phyloP scores from a whole-genome alignment of 2,888 invertebrate genomes.

The Lasioglossum pauxillum region DNA sequence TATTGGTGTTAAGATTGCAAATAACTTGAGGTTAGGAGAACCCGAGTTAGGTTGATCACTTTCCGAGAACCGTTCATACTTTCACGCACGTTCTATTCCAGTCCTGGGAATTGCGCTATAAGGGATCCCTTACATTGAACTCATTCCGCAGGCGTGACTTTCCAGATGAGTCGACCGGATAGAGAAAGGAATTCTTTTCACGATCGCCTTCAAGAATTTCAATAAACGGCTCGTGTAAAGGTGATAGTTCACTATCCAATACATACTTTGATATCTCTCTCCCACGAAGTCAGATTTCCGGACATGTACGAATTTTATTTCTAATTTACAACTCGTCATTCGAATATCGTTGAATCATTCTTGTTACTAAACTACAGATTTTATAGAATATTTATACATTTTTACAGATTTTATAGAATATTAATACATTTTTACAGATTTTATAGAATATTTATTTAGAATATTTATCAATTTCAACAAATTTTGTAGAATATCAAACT shows the following conservation, averaged over 20 bases:
- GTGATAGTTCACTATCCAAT: constrained; percentile 60
- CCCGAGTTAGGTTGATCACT: constrained; percentile 20
- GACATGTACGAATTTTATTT: constrained; percentile 1
- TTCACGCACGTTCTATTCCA: constrained; percentile 42
- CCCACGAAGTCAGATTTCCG: constrained; percentile 10
- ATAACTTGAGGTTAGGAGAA: constrained; percentile 13
- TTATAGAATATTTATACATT: too few relatives aligned
- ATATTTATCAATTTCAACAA: too few relatives aligned
- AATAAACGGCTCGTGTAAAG: constrained; percentile 64
- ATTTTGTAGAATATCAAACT: neutral
- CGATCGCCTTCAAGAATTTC: constrained; percentile 67
- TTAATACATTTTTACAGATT: too few relatives aligned
- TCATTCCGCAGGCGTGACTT: constrained; percentile 70
- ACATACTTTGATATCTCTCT: constrained; percentile 58
- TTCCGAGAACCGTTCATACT: constrained; percentile 27
- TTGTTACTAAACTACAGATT: too few relatives aligned
- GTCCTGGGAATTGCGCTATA: constrained; percentile 53
- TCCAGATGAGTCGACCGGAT: constrained; percentile 54
- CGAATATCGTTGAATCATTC: neutral
- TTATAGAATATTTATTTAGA: too few relatives aligned
- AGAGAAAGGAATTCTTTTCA: constrained; percentile 70
- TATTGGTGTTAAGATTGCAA: constrained; percentile 2
- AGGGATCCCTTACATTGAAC: constrained; percentile 53
- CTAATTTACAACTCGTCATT: neutral
- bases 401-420: neutral